Evolutionary conservation across 2,113 vertebrate species (phyloP).

Genomic region (Myodes glareolus): DNA sequence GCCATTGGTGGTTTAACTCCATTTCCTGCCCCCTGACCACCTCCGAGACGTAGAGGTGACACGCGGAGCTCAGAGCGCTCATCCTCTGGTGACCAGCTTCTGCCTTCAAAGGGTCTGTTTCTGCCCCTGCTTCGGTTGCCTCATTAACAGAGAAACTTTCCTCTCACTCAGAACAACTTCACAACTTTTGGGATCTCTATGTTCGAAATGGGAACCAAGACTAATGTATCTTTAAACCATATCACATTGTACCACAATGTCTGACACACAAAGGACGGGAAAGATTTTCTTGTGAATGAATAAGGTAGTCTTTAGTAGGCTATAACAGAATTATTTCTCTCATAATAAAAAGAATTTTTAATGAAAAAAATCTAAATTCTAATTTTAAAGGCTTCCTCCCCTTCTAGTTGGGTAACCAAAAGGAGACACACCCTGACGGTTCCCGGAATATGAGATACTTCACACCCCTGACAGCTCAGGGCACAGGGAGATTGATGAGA

Average conservation of each 20-base stretch:
- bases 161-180: not conserved
- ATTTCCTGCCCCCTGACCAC: not conserved
- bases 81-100: not conserved
- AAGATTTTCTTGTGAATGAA: slow-evolving; percentile 4
- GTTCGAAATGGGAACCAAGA: not conserved
- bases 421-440: not conserved
- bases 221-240: not conserved
- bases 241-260: not conserved
- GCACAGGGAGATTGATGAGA: not conserved
- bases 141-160: not conserved
- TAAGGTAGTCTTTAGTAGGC: not conserved
- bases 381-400: not conserved
- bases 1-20: not conserved
- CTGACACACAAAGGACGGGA: not conserved
- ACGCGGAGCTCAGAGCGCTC: not conserved
- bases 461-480: not conserved
- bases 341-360: not conserved
- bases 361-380: not conserved
- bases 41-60: not conserved
- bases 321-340: not conserved
- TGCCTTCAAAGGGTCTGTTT: not conserved
- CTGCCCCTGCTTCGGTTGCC: not conserved
- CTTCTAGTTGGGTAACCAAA: not conserved
- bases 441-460: not conserved
- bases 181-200: not conserved